phyloP scores from a whole-genome alignment of 64 coral and sea anemone species.

The Acropora tenuis region DNA sequence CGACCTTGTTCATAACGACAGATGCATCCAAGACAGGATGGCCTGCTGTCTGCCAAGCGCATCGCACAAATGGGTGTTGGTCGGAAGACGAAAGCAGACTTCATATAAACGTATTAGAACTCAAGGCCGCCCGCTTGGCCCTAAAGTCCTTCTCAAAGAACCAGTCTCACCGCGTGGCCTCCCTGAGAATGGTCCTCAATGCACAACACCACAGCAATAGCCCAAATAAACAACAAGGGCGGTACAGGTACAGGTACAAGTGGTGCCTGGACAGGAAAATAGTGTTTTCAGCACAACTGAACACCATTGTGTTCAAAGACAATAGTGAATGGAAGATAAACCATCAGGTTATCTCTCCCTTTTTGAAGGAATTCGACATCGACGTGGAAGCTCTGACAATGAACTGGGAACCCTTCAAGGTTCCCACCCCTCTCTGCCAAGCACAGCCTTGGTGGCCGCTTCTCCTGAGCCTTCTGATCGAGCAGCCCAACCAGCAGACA shows the following conservation, averaged over 20 bases:
- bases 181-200: conserved; percentile 31
- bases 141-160: too few species aligned
- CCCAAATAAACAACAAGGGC: conserved; percentile 27
- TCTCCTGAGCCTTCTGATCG: background rate
- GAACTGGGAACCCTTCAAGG: conserved; percentile 24
- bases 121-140: background rate
- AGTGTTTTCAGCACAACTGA: conserved; percentile 2
- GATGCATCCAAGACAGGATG: conserved; percentile 25
- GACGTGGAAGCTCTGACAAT: conserved; percentile 15
- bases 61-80: too few species aligned
- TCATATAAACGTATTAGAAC: background rate
- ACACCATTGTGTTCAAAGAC: conserved; percentile 4
- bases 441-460: conserved; percentile 7
- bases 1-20: background rate
- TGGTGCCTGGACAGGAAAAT: conserved; percentile 34
- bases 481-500: background rate
- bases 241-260: background rate
- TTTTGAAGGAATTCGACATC: background rate
- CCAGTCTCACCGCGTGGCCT: background rate
- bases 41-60: background rate
- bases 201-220: conserved; percentile 39
- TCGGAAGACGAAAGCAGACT: background rate
- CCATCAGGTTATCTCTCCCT: background rate
- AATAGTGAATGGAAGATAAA: background rate
- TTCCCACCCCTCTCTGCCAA: conserved; percentile 1